These are phyloP conservation scores for Bellardia bayeri DNA, from an alignment of 2,888 invertebrate genomes.

Conservation along the genomic window DNA sequence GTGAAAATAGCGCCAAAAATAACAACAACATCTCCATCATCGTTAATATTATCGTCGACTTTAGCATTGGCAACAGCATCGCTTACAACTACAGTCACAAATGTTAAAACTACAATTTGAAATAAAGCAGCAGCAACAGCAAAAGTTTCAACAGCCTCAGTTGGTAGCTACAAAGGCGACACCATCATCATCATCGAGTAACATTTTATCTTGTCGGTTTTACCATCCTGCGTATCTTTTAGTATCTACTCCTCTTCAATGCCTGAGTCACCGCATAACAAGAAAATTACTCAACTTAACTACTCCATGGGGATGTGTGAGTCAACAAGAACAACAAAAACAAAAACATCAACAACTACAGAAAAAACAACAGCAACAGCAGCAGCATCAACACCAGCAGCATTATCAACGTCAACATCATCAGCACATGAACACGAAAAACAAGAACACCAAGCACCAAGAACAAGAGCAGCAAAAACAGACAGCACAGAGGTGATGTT, in stretches of 20 bases:
- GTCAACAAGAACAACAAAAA: conserved; percentile 7
- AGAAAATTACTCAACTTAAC: conserved; percentile 64
- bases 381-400: conserved; percentile 11
- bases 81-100: conserved; percentile 51
- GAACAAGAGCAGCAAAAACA: conserved; percentile 41
- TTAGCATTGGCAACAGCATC: conserved; percentile 24
- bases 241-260: conserved; percentile 37
- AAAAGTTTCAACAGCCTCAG: conserved; percentile 48
- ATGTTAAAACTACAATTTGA: conserved; percentile 61
- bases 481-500: conserved; percentile 55
- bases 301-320: conserved; percentile 58
- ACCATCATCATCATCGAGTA: conserved; percentile 31
- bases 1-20: conserved; percentile 42
- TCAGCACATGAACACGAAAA: conserved; percentile 22
- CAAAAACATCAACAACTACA: too few species aligned
- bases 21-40: conserved; percentile 7
- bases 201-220: conserved; percentile 35
- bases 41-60: conserved; percentile 24
- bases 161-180: conserved; percentile 39
- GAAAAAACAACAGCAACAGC: not conserved
- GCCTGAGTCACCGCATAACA: conserved; percentile 52
- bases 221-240: conserved; percentile 37
- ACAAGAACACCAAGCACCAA: conserved; percentile 39
- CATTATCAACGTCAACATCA: conserved; percentile 4
- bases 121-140: conserved; percentile 30